Evolutionary conservation across 2,797 vertebrate genomes (phyloP).

Genomic region (Cygnus olor): DNA sequence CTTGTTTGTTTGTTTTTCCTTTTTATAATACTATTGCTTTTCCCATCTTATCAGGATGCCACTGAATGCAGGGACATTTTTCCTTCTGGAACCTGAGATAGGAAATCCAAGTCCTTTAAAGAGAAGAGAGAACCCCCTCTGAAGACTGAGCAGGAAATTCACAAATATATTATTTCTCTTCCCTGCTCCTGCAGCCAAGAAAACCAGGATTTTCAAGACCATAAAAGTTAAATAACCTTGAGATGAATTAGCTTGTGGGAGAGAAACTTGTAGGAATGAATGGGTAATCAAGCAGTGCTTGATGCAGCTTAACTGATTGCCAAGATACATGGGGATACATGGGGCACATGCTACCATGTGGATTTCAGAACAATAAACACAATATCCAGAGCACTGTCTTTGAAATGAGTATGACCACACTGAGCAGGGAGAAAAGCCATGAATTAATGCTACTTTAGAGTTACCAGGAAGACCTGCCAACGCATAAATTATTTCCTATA

Average conservation of each 20-base stretch:
- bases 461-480: neutral
- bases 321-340: fast-evolving
- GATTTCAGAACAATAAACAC: neutral
- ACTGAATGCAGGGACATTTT: neutral
- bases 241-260: neutral
- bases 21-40: neutral
- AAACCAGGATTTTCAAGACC: neutral
- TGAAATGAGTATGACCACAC: neutral
- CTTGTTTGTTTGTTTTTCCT: neutral
- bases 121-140: neutral
- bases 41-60: neutral
- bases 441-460: neutral
- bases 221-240: neutral
- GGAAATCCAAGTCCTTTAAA: neutral
- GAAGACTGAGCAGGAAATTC: neutral
- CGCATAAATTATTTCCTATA: neutral
- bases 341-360: neutral
- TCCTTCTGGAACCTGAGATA: neutral
- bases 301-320: neutral
- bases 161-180: neutral
- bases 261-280: neutral
- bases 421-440: neutral
- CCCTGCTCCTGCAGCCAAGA: neutral
- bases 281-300: neutral
- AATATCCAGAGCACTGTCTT: neutral